Conservation (phyloP, 2,113 vertebrate genomes). For the Rhodinocichla rosea region DNA sequence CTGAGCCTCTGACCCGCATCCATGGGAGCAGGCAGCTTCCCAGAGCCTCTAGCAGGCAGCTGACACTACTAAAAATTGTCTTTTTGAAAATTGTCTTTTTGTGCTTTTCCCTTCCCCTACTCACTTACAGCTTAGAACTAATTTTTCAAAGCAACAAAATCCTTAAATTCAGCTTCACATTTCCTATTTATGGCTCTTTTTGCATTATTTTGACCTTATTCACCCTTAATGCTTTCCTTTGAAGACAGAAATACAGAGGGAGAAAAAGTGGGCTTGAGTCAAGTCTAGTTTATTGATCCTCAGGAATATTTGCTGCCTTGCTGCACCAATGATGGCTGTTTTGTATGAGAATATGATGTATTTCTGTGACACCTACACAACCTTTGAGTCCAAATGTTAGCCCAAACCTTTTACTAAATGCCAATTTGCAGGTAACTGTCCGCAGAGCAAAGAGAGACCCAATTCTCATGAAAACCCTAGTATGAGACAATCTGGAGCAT, state of each 20-base stretch:
- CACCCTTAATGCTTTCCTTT: not conserved
- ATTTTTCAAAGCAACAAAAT: not conserved
- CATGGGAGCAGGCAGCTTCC: not conserved
- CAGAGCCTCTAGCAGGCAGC: not conserved
- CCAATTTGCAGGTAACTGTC: not conserved
- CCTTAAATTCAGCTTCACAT: not conserved
- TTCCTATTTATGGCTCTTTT: not conserved
- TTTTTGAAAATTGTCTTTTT: rapidly evolving
- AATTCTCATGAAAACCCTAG: not conserved
- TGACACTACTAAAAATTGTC: not conserved
- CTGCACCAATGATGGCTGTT: not conserved
- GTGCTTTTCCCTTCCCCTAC: not conserved
- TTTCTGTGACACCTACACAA: not conserved
- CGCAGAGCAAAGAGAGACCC: not conserved
- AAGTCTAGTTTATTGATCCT: not conserved
- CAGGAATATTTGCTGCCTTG: not conserved
- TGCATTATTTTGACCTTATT: not conserved
- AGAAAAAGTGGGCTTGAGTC: not conserved
- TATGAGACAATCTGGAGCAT: not conserved
- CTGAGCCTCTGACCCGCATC: rapidly evolving
- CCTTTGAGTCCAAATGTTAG: not conserved
- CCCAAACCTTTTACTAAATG: not conserved
- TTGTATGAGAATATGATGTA: not conserved
- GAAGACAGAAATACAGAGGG: not conserved
- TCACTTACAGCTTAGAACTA: not conserved